Conservation (phyloP, 2,888 invertebrate species). For the Cacoxenus indagator region DNA sequence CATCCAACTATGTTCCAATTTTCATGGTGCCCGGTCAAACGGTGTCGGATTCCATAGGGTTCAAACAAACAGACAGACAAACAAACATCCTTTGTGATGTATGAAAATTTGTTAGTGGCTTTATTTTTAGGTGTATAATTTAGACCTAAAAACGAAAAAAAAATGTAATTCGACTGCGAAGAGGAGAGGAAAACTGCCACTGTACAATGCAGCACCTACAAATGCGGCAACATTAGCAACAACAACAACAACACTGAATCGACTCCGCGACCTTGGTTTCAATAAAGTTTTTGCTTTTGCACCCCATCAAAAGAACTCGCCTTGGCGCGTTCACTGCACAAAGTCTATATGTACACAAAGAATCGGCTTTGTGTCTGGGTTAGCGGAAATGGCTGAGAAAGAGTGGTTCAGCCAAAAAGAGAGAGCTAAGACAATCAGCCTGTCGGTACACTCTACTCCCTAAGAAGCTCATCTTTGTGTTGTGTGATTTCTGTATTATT, state of each 20-base stretch:
- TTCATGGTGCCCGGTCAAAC: no score
- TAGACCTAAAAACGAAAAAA: no score
- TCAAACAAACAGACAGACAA: no score
- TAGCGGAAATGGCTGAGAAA: conserved; percentile 5
- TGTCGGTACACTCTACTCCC: not conserved
- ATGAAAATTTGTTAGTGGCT: no score
- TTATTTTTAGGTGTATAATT: no score
- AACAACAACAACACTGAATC: not conserved
- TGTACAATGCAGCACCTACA: not conserved
- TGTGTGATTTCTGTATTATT: conserved; percentile 8
- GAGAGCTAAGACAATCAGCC: not conserved
- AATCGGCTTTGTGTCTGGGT: not conserved
- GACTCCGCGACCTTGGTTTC: not conserved
- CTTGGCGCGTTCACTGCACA: conserved; percentile 11
- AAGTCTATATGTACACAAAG: conserved; percentile 17
- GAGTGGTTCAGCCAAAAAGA: not conserved
- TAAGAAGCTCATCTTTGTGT: not conserved
- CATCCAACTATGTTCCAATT: no score
- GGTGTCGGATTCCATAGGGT: no score
- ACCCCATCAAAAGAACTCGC: not conserved
- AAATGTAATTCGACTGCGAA: no score
- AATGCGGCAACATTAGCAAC: not conserved
- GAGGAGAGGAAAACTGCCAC: no score
- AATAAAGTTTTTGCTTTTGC: conserved; percentile 4
- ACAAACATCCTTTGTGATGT: no score